Evolutionary conservation across 2,888 invertebrate species (phyloP), one percentile per base, ranked within the genome.

Genomic region (Eristalis pertinax): DNA sequence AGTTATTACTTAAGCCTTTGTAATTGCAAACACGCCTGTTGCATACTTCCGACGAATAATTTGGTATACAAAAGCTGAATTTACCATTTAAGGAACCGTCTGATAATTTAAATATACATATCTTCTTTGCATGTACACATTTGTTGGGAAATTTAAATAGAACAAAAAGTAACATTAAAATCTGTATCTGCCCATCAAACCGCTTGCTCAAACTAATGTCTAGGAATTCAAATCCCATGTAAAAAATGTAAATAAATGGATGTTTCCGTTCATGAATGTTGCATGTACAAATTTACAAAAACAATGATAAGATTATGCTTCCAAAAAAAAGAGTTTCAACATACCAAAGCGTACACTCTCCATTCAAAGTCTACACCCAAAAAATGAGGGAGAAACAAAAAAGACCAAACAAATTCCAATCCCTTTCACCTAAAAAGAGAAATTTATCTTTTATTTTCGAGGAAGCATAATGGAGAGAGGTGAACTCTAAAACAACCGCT

Each of bases 361-460:
- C 1, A 60, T 15, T 60, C 50, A 50, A 32, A 64, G 43, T 63
- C 24, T 10, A 32, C 10, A 32, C 8, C 8, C 4, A 56, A 64
- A 64, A 78, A 41, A 76, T 43, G 35, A 24, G 32, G 1, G n/a
- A 65, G 0, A 15, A 24, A 63, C 63, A 35, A 11, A 29, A 76
- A 81, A 73, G 43, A 67, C 19, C 65, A 70, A 13, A 50, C 19
- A 58, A 79, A 79, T 38, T 56, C 64, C 69, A 77, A 43, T 83
- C 72, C 83, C 82, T 83, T 83, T 86, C 78, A 86, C 86, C 83
- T 82, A 75, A 75, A 73, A 73, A 68, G 63, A 64, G 69, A 69
- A 85, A 76, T 73, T 75, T 62, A 50, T 50, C 19, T 50, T 50
- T 19, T 19, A 50, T n/a, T 50, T 50, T 50, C 50, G 50, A 19